phyloP scores from a whole-genome alignment of 2,113 vertebrate species.

The Amblyopsis rosae region DNA sequence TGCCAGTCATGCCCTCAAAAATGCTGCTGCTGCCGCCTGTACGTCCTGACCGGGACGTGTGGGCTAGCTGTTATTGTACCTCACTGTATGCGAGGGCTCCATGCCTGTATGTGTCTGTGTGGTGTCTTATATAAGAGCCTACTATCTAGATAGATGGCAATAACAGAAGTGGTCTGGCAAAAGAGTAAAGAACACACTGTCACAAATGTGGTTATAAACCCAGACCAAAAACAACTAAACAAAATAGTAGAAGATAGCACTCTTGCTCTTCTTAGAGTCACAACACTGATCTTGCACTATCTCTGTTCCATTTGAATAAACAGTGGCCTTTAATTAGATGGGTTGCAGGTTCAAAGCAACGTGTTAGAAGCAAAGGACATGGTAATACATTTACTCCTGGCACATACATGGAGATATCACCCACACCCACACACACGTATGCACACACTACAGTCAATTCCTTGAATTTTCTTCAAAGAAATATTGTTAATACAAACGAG shows the following conservation, averaged over 20 bases:
- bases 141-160: slow-evolving; percentile 35
- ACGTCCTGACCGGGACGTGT: slow-evolving; percentile 28
- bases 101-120: background rate
- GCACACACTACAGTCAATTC: background rate
- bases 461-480: background rate
- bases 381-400: slow-evolving; percentile 10
- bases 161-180: slow-evolving; percentile 28
- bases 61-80: slow-evolving; percentile 4
- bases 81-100: slow-evolving; percentile 18
- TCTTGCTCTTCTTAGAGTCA: slow-evolving; percentile 35
- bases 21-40: slow-evolving; percentile 31
- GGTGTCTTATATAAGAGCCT: slow-evolving; percentile 9
- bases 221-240: slow-evolving; percentile 4
- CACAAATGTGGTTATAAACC: background rate
- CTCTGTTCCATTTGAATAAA: slow-evolving; percentile 34
- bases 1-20: slow-evolving; percentile 65
- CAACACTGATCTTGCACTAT: slow-evolving; percentile 25
- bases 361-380: slow-evolving; percentile 22
- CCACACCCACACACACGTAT: slow-evolving; percentile 1
- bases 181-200: slow-evolving; percentile 27
- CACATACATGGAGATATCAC: slow-evolving; percentile 17
- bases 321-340: slow-evolving; percentile 54
- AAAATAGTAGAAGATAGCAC: slow-evolving; percentile 31
- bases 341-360: slow-evolving; percentile 30
- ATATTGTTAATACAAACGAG: background rate